These are phyloP conservation scores for Morone chrysops DNA, from an alignment of 2,113 vertebrate species.

Conservation along the genomic window DNA sequence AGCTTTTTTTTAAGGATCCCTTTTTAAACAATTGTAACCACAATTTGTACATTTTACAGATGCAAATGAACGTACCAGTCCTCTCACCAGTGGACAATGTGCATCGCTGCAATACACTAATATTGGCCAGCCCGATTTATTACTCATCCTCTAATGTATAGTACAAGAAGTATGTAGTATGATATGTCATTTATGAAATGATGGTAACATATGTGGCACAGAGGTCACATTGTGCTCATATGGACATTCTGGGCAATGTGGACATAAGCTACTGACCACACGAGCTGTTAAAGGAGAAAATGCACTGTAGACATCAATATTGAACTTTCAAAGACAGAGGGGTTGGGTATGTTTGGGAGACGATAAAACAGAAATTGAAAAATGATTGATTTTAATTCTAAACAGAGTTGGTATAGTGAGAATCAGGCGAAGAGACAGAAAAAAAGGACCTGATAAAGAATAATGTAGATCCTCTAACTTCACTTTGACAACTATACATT, in stretches of 20 bases:
- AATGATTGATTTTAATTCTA: not conserved
- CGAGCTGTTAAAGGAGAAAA: not conserved
- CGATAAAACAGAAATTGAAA: not conserved
- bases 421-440: not conserved
- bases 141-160: not conserved
- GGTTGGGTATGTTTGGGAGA: not conserved
- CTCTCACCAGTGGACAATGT: too few relatives aligned
- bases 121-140: not conserved
- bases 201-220: not conserved
- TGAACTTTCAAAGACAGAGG: not conserved
- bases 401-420: not conserved
- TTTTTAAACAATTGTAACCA: not conserved
- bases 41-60: not conserved
- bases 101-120: not conserved
- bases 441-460: too few relatives aligned
- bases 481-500: not conserved
- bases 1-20: too few relatives aligned
- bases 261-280: not conserved
- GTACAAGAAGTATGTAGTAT: not conserved
- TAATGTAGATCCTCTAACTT: not conserved
- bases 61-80: not conserved
- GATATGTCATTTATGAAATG: not conserved
- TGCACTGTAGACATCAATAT: not conserved
- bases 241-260: conserved; percentile 1
- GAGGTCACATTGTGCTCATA: not conserved